These are phyloP conservation scores for Drosophila ustulata DNA, from an alignment of 2,888 invertebrate genomes.

Conservation along the genomic window DNA sequence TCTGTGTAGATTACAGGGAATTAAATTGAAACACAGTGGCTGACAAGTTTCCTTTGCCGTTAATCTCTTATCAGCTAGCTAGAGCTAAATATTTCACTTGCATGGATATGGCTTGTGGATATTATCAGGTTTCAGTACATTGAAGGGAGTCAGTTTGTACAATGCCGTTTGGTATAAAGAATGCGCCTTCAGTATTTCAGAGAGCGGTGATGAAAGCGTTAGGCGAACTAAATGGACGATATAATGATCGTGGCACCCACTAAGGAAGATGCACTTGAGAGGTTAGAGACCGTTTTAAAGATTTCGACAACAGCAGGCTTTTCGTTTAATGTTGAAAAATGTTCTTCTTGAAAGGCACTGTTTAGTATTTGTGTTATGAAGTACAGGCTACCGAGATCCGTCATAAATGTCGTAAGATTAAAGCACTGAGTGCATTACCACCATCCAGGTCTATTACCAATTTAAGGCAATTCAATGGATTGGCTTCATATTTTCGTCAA, in stretches of 20 bases:
- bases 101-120: slow-evolving; percentile 14
- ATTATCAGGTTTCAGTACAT: slow-evolving; percentile 6
- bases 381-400: too few relatives aligned
- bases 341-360: too few relatives aligned
- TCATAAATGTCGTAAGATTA: too few relatives aligned
- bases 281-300: slow-evolving; percentile 11
- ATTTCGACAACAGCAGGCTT: slow-evolving; percentile 5
- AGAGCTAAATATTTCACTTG: slow-evolving; percentile 17
- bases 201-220: slow-evolving; percentile 11
- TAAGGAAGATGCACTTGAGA: background rate
- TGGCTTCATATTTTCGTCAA: too few relatives aligned
- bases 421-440: too few relatives aligned
- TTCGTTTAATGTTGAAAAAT: background rate
- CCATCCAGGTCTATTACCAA: too few relatives aligned
- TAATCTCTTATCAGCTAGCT: slow-evolving; percentile 11
- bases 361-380: too few relatives aligned
- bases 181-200: slow-evolving; percentile 11
- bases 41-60: slow-evolving; percentile 12
- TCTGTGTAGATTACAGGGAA: too few relatives aligned
- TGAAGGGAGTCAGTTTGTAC: too few relatives aligned
- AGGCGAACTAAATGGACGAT: slow-evolving; percentile 11
- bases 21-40: slow-evolving; percentile 19
- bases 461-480: too few relatives aligned
- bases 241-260: slow-evolving; percentile 6
- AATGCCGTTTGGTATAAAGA: slow-evolving; percentile 9